Evolutionary conservation across 1,140 invertebrate genomes (phyloP).

Genomic region (Sarcophaga bullata): DNA sequence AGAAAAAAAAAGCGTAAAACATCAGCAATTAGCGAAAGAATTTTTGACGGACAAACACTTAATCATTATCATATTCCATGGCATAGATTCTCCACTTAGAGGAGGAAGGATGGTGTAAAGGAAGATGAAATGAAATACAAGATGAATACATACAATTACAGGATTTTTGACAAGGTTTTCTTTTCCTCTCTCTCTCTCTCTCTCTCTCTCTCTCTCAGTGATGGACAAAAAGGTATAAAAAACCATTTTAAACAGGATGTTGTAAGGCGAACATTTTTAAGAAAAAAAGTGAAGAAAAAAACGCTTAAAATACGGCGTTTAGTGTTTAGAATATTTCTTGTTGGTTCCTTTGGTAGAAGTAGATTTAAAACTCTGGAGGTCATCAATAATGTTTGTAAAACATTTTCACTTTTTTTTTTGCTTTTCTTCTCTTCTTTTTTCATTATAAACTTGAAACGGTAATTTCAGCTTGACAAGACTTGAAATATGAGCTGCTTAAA

Average conservation of each 20-base stretch:
- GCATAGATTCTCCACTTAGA: background rate
- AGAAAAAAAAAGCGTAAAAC: background rate
- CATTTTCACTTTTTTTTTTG: background rate
- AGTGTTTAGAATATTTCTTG: background rate
- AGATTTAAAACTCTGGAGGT: background rate
- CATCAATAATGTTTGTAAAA: conserved; percentile 20
- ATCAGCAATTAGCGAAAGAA: conserved; percentile 7
- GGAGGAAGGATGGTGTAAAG: background rate
- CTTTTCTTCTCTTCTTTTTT: background rate
- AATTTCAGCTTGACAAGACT: background rate
- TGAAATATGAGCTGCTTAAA: conserved; percentile 11
- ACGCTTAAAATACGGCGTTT: conserved; percentile 14
- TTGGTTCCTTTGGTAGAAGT: background rate
- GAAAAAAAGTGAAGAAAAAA: background rate
- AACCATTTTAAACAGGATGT: no score
- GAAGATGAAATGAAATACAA: background rate
- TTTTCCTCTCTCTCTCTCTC: background rate
- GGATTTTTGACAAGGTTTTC: background rate
- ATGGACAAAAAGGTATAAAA: no score
- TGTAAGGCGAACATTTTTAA: background rate
- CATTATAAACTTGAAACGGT: background rate
- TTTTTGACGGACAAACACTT: conserved; percentile 24
- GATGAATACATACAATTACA: background rate
- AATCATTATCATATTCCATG: background rate
- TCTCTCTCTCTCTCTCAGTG: no score